Evolutionary conservation across 2,888 invertebrate species (phyloP), one percentile per base, ranked within the genome.

Genomic region (Drosophila subsilvestris): DNA sequence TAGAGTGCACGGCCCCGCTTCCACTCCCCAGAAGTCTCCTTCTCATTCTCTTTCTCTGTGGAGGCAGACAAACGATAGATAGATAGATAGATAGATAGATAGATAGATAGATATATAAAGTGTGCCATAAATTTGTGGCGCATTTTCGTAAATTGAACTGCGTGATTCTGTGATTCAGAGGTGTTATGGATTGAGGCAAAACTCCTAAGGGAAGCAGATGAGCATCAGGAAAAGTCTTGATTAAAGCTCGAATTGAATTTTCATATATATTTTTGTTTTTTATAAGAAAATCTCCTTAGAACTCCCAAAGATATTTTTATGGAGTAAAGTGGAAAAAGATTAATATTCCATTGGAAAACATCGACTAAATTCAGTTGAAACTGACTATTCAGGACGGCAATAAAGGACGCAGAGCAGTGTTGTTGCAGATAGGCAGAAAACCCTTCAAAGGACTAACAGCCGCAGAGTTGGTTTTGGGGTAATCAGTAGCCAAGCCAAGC

Each of bases 1-100:
- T 80, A 78, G 49, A 80, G 84, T 80, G 71, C 83, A 74, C 77
- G 63, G 37, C 14, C 37, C n/a, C 0, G 9, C 29, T 3, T 3
- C 29, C 29, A 3, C 9, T 10, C 1, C 29, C 10, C 2, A n/a
- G n/a, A n/a, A n/a, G n/a, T n/a, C 9, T 29, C 3, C 29, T 29
- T 29, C 29, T 3, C 32, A 4, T 10, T 12, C 32, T 14, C 32
- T 32, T 1, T 5, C 32, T 32, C n/a, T n/a, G n/a, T n/a, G 37
- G 37, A 20, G 45, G 45, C 54, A 49, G 44, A 37, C 57, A 67
- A 58, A 47, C 45, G 48, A 37, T 44, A 37, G 29, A 20, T 3
- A n/a, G n/a, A 20, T 47, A 60, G 12, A 32, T 12, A 12, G 4
- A 14, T 14, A 14, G 5, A 37, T 37, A 37, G 43, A 32, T 43